Conservation (phyloP, 2,797 vertebrate species). For the Cyprinodon diabolis region DNA sequence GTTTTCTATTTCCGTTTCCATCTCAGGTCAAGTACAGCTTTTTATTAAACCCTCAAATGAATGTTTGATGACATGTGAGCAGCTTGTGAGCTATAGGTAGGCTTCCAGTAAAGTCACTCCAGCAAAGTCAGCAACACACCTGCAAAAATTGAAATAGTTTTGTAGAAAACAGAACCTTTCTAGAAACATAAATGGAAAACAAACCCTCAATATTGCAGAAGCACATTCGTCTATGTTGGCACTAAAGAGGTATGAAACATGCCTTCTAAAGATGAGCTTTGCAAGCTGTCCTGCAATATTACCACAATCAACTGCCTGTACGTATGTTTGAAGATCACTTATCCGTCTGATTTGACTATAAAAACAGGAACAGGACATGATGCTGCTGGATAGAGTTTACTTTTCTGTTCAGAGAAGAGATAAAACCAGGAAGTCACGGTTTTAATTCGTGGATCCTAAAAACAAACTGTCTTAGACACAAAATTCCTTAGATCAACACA, state of each 20-base stretch:
- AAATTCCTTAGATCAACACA: no score
- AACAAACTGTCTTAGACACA: no score
- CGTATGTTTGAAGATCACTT: conserved; percentile 5
- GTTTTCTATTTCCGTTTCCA: conserved; percentile 33
- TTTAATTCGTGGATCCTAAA: not conserved
- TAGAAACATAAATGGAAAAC: not conserved
- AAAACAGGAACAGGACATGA: not conserved
- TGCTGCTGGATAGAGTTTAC: not conserved
- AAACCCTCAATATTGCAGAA: not conserved
- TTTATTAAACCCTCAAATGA: conserved; percentile 1
- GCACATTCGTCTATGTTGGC: not conserved
- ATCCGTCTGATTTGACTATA: not conserved
- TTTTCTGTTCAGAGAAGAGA: not conserved
- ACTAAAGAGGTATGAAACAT: not conserved
- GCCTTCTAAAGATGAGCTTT: conserved; percentile 4
- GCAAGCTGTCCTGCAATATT: not conserved
- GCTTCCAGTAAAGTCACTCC: not conserved
- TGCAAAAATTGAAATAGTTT: not conserved
- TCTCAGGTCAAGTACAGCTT: not conserved
- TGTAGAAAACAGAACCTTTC: not conserved
- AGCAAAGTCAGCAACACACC: not conserved
- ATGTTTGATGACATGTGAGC: not conserved
- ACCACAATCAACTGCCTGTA: not conserved
- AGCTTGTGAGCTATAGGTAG: not conserved
- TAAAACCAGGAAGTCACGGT: not conserved